A percentile compares a stretch with the other conserved stretches of the same genome.
phyloP scores from a whole-genome alignment of 2,888 invertebrate genomes.

The Prosapia bicincta region DNA sequence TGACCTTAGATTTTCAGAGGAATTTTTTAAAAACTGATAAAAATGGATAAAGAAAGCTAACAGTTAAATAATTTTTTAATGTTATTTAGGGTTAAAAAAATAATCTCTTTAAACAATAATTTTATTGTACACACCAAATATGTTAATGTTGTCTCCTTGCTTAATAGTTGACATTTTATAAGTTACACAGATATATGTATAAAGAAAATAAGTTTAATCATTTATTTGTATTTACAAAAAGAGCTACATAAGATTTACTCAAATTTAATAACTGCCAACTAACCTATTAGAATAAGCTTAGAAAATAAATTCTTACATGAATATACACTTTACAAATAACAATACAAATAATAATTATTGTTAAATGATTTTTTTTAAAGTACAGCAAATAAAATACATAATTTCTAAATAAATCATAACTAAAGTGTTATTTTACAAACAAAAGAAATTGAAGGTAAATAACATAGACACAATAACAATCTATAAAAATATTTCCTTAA shows the following conservation, averaged over 20 bases:
- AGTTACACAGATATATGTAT: neutral
- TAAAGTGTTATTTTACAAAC: neutral
- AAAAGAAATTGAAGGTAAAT: neutral
- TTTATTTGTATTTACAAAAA: neutral
- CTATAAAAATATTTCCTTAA: conserved; percentile 26
- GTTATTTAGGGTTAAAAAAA: no score
- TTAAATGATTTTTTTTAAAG: conserved; percentile 18
- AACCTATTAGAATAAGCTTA: neutral
- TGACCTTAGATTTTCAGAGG: no score
- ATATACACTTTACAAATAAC: conserved; percentile 27
- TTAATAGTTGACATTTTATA: conserved; percentile 20
- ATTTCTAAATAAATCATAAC: neutral
- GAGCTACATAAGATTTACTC: neutral
- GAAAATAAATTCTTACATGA: conserved; percentile 7
- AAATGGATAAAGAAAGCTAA: no score
- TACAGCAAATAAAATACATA: conserved; percentile 18
- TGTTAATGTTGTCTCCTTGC: neutral
- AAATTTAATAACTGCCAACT: neutral
- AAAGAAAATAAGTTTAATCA: neutral
- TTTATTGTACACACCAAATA: neutral
- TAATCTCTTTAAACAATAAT: neutral
- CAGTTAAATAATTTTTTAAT: no score
- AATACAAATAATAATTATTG: conserved; percentile 19
- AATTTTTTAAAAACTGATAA: no score
- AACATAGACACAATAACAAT: conserved; percentile 22